Evolutionary conservation across 2,888 invertebrate species (phyloP).

Genomic region (Xestobium rufovillosum): DNA sequence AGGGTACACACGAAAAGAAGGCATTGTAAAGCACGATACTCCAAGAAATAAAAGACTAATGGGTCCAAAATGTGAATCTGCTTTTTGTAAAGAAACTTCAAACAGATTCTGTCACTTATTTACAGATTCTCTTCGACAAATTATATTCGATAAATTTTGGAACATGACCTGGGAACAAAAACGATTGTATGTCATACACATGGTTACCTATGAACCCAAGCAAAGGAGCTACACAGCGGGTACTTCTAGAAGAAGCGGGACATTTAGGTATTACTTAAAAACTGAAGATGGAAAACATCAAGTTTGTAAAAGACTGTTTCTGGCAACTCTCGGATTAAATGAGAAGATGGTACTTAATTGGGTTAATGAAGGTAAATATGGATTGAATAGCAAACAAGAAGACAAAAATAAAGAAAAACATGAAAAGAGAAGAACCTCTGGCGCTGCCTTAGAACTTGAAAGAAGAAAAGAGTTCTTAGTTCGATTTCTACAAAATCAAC

Average conservation of each 20-base stretch:
- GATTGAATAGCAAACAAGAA: no score
- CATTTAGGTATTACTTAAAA: conserved; percentile 12
- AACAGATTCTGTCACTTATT: conserved; percentile 7
- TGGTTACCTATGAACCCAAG: conserved; percentile 9
- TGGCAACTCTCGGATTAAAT: conserved; percentile 9
- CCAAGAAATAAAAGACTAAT: no score
- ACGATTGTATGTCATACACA: conserved; percentile 3
- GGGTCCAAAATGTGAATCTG: no score
- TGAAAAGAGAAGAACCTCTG: no score
- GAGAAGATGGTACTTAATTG: conserved; percentile 11
- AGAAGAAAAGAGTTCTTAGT: no score
- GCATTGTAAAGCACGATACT: conserved; percentile 8
- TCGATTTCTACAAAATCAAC: no score
- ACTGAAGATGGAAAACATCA: no score
- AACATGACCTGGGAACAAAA: conserved; percentile 11
- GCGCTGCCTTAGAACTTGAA: no score
- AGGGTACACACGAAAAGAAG: conserved; percentile 5
- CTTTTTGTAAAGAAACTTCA: conserved; percentile 8
- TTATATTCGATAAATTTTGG: no score
- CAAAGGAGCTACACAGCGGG: conserved; percentile 11
- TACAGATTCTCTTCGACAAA: background rate
- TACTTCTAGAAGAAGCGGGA: conserved; percentile 11
- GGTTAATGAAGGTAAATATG: no score
- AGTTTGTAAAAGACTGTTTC: conserved; percentile 13
- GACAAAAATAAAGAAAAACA: no score